Evolutionary conservation across 2,797 vertebrate genomes (phyloP).

Genomic region (Rhinoraja longicauda): DNA sequence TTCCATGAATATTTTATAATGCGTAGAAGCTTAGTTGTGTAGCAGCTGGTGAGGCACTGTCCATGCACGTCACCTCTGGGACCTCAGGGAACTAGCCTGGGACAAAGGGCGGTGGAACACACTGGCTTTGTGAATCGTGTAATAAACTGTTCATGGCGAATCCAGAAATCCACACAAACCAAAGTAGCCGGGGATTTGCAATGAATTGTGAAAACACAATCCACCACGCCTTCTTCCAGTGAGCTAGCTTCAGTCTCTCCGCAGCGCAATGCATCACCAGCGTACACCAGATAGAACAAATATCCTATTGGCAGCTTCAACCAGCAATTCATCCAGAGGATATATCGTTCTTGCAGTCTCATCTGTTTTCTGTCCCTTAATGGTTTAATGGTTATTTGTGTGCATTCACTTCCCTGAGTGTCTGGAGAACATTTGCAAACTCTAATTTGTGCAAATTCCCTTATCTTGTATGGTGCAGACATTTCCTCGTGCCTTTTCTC

Average conservation of each 20-base stretch:
- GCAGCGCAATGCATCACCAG: neutral
- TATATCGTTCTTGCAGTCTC: neutral
- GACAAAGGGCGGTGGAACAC: neutral
- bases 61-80: neutral
- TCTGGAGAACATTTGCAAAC: conserved; percentile 11
- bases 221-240: neutral
- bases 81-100: neutral
- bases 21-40: no score
- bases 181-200: neutral
- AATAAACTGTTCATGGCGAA: neutral
- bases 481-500: neutral
- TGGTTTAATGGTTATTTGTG: neutral
- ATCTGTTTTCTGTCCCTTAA: neutral
- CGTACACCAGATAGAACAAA: neutral
- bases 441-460: neutral
- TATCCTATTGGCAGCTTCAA: neutral
- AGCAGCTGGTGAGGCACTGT: no score
- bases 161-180: neutral
- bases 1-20: no score
- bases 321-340: neutral
- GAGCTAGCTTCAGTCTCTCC: neutral
- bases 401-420: neutral
- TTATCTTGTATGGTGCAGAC: neutral
- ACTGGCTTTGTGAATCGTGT: neutral
- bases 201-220: neutral